phyloP scores from a whole-genome alignment of 2,888 invertebrate genomes.

The Thecophora atra region DNA sequence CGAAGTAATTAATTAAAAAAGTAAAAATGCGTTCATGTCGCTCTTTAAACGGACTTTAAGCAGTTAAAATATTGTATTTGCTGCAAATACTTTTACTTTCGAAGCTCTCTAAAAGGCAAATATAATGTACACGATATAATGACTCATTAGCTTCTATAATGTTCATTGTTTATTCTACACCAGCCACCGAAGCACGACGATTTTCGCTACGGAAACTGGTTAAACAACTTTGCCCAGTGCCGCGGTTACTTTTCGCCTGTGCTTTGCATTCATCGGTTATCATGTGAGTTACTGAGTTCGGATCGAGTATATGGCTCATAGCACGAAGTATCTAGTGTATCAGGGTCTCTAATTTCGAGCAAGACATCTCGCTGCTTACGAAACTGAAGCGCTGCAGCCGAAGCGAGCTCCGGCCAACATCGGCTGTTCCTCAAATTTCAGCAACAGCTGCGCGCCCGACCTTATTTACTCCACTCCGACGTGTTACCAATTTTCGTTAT shows the following conservation, averaged over 20 bases:
- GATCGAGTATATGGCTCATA: neutral
- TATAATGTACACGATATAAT: conserved; percentile 23
- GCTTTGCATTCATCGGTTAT: neutral
- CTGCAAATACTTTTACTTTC: conserved; percentile 13
- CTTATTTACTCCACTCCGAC: too few species aligned
- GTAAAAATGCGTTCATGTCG: neutral
- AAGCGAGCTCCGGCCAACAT: neutral
- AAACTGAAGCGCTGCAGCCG: conserved; percentile 19
- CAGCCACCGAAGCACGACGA: conserved; percentile 11
- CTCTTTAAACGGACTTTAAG: too few species aligned
- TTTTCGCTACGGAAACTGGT: conserved; percentile 33
- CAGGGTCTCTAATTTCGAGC: conserved; percentile 24
- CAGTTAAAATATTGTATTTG: too few species aligned
- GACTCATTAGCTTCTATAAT: conserved; percentile 32
- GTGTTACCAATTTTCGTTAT: too few species aligned
- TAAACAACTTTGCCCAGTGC: conserved; percentile 11
- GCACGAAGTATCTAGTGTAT: neutral
- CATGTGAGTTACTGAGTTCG: conserved; percentile 20
- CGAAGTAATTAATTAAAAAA: too few species aligned
- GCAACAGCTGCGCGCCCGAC: conserved; percentile 17
- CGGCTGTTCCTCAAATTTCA: conserved; percentile 23
- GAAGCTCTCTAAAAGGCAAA: neutral
- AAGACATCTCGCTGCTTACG: conserved; percentile 20
- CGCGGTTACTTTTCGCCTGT: conserved; percentile 6
- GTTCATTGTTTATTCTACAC: conserved; percentile 27